Evolutionary conservation across 2,888 invertebrate species (phyloP), one percentile per base, ranked within the genome.

Genomic region (Pomacea canaliculata): DNA sequence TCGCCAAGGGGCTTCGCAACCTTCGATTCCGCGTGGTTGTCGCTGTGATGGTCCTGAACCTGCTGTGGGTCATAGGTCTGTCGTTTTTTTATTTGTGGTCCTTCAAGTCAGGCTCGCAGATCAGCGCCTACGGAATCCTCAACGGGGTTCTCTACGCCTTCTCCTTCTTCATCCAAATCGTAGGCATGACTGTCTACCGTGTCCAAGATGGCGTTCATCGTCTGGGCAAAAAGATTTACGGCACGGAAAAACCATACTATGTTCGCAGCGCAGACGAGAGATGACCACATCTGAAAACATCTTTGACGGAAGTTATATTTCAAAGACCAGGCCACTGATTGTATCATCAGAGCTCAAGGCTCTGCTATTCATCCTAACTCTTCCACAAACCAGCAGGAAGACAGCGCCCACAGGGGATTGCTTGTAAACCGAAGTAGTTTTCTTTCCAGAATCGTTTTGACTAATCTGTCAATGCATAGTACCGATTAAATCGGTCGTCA

Each of bases 71-170:
- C 70, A 67, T 76, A 1, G 67, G 83, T 4, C 81, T 85, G n/a
- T 82, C 83, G 19, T 82, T 80, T 37, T 80, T 85, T 51, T 85
- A 84, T 67, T 73, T 83, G 68, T 80, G 82, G 23, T 76, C 82
- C 19, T 81, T 79, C 62, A 69, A 78, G 12, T 78, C 82, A 27
- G 68, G 82, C n/a, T 80, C 82, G 23, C 81, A 79, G 72, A 76
- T 85, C 48, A 84, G 84, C 71, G 79, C 84, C 5, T 85, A 83
- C 67, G 85, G 85, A 13, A 78, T 85, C 70, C 79, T 85, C 12
- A 83, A 83, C 59, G 84, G 83, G 7, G 82, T 83, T 9, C 81
- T 85, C 12, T 85, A 85, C 74, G 85, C 85, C 1, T 79, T 85
- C 68, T 83, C 84, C 0, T 78, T 85, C 46, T 76, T 81, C 16